Conservation (phyloP, 2,888 invertebrate genomes). For the Andrena hattorfiana region DNA sequence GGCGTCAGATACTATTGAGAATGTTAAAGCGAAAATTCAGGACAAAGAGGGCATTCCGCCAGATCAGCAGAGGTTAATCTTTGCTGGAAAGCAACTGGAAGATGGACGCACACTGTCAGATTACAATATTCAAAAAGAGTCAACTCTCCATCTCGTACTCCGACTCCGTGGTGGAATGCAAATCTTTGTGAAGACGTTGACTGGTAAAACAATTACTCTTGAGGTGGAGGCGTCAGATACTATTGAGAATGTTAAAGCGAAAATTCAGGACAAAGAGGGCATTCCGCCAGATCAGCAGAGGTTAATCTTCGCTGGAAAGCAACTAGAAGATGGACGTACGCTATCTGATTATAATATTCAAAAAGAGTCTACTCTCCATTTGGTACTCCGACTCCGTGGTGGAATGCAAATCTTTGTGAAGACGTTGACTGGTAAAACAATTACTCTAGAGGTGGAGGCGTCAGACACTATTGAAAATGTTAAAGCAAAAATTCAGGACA, state of each 20-base stretch:
- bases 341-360: constrained; percentile 67
- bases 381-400: constrained; percentile 58
- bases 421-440: constrained; percentile 43
- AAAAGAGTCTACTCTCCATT: constrained; percentile 63
- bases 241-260: constrained; percentile 67
- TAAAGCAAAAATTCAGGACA: constrained; percentile 58
- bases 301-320: constrained; percentile 67
- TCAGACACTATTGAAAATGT: constrained; percentile 21
- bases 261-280: constrained; percentile 72
- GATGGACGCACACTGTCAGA: constrained; percentile 67
- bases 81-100: constrained; percentile 69
- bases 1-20: constrained; percentile 70
- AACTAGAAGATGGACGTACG: constrained; percentile 61
- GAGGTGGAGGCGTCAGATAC: constrained; percentile 68
- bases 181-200: constrained; percentile 67
- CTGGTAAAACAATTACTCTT: constrained; percentile 61
- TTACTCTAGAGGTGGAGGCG: constrained; percentile 59
- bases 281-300: constrained; percentile 67
- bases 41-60: constrained; percentile 74
- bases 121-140: constrained; percentile 70
- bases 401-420: constrained; percentile 68
- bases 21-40: constrained; percentile 72
- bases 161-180: constrained; percentile 67
- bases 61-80: constrained; percentile 69
- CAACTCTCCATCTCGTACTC: constrained; percentile 57